Conservation (phyloP, 2,797 vertebrate species). For the Rhynchotus rufescens region DNA sequence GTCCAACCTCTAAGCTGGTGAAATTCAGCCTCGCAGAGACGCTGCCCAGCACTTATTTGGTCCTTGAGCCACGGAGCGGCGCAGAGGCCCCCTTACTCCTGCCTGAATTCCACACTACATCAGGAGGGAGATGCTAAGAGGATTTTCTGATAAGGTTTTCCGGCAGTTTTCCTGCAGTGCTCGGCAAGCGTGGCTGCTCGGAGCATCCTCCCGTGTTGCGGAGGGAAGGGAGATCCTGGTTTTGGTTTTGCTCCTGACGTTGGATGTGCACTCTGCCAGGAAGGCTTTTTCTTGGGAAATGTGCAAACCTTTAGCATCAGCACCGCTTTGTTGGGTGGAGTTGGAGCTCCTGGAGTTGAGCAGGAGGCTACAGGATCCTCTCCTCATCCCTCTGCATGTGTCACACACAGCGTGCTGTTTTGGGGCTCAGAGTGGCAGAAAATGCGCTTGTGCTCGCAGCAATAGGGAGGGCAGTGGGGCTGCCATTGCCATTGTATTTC, state of each 20-base stretch:
- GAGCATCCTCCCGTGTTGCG: background rate
- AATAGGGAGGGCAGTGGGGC: too few relatives aligned
- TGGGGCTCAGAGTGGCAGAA: background rate
- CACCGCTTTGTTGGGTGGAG: background rate
- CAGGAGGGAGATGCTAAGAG: background rate
- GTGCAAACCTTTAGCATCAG: fast-evolving
- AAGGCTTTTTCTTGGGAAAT: background rate
- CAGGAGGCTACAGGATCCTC: background rate
- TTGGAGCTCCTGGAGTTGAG: background rate
- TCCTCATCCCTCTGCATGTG: background rate
- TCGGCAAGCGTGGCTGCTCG: background rate
- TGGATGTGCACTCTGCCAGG: background rate
- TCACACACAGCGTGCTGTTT: fast-evolving
- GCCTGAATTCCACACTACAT: background rate
- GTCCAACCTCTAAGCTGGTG: slow-evolving; percentile 44
- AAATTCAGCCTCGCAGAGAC: slow-evolving; percentile 39
- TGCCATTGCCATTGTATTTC: slow-evolving; percentile 66
- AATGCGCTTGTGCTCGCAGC: background rate
- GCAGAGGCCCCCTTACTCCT: background rate
- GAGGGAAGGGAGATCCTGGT: background rate
- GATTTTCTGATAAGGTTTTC: background rate
- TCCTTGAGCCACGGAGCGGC: background rate
- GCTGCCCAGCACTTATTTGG: background rate
- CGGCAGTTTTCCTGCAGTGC: background rate
- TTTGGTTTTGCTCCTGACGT: background rate